phyloP scores from a whole-genome alignment of 2,888 invertebrate species.

The Muscina levida region DNA sequence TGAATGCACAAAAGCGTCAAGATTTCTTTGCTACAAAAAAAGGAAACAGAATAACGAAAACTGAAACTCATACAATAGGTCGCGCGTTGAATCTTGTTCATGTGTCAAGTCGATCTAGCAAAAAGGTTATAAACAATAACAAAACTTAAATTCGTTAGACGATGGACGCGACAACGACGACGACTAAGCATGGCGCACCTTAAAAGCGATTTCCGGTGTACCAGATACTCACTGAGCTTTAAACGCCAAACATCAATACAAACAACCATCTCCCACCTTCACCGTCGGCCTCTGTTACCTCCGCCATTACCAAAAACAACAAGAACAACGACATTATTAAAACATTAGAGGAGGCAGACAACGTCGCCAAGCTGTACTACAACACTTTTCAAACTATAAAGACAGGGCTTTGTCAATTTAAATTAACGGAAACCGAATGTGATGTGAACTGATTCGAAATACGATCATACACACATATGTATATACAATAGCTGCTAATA shows the following conservation, averaged over 20 bases:
- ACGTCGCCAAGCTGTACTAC: neutral
- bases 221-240: constrained; percentile 76
- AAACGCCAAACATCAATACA: constrained; percentile 58
- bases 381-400: constrained; percentile 9
- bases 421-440: constrained; percentile 75
- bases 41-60: too few relatives aligned
- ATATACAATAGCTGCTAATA: too few relatives aligned
- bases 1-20: too few relatives aligned
- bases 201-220: constrained; percentile 77
- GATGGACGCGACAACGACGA: neutral
- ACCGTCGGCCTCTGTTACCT: neutral
- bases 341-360: constrained; percentile 21
- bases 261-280: constrained; percentile 2
- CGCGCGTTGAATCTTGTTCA: too few relatives aligned
- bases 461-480: too few relatives aligned
- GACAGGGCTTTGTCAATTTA: constrained; percentile 72
- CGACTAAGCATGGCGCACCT: constrained; percentile 72
- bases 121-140: neutral
- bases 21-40: too few relatives aligned
- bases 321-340: constrained; percentile 9
- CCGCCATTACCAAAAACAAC: neutral
- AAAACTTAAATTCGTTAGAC: neutral
- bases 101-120: too few relatives aligned
- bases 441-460: constrained; percentile 32
- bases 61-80: too few relatives aligned